phyloP scores from a whole-genome alignment of 2,113 vertebrate genomes.

The Geococcyx californianus region DNA sequence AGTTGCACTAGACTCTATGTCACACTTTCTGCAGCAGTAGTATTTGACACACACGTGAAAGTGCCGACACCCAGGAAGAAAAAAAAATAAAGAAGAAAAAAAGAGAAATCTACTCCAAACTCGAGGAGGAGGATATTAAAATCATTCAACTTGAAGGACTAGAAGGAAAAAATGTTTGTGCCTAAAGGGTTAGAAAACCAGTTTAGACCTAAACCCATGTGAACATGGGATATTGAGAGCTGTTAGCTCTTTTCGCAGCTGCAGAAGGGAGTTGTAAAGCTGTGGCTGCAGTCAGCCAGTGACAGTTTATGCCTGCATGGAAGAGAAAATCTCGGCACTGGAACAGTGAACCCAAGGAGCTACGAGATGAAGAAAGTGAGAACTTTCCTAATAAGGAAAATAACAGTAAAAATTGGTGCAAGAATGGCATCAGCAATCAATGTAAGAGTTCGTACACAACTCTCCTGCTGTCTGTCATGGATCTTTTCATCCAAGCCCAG shows the following conservation, averaged over 20 bases:
- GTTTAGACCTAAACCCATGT: neutral
- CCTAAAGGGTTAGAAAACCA: slow-evolving; percentile 28
- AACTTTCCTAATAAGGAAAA: neutral
- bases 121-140: neutral
- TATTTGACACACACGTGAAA: neutral
- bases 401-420: neutral
- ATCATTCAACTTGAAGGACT: slow-evolving; percentile 1
- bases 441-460: neutral
- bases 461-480: neutral
- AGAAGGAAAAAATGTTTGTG: neutral
- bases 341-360: neutral
- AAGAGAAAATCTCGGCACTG: neutral
- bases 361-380: neutral
- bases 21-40: neutral
- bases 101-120: neutral
- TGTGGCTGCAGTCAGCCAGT: slow-evolving; percentile 4
- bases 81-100: too few relatives aligned
- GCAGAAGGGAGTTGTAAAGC: neutral
- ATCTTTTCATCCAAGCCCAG: slow-evolving; percentile 18
- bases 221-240: slow-evolving; percentile 14
- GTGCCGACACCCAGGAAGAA: neutral
- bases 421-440: neutral
- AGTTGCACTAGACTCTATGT: neutral
- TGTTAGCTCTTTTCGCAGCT: neutral
- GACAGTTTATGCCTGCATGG: neutral